Conservation (phyloP, 1,140 invertebrate genomes). For the Heliconius nattereri region DNA sequence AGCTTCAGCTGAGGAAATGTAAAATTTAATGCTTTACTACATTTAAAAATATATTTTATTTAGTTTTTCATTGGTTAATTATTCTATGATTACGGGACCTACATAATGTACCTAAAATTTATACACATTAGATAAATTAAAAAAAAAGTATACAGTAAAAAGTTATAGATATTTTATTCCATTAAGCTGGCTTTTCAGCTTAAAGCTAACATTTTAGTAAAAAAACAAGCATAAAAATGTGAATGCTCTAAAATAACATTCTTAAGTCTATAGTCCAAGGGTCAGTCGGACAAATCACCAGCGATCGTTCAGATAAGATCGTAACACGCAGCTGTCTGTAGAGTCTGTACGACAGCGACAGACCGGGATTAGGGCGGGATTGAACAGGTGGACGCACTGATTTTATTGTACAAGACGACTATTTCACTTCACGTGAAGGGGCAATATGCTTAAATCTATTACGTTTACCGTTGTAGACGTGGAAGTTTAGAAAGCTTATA, state of each 20-base stretch:
- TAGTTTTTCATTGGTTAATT: too few relatives aligned
- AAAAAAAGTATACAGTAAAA: too few relatives aligned
- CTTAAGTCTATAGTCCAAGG: constrained; percentile 29
- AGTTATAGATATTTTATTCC: too few relatives aligned
- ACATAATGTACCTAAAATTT: too few relatives aligned
- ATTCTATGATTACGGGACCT: too few relatives aligned
- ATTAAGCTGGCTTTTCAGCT: too few relatives aligned
- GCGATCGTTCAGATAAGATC: constrained; percentile 52
- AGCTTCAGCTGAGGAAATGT: too few relatives aligned
- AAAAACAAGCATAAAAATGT: neutral
- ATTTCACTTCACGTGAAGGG: neutral
- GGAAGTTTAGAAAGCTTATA: too few relatives aligned
- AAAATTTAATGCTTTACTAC: too few relatives aligned
- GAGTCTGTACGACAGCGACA: constrained; percentile 36
- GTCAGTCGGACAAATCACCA: constrained; percentile 55
- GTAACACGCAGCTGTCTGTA: constrained; percentile 53
- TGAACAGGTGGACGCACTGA: constrained; percentile 21
- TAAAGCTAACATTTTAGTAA: neutral
- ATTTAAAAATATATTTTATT: too few relatives aligned
- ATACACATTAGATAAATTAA: too few relatives aligned
- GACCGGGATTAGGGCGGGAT: constrained; percentile 32
- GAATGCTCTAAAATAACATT: neutral
- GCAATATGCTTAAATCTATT: neutral
- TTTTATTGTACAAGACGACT: neutral
- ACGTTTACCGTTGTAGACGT: too few relatives aligned